phyloP scores from a whole-genome alignment of 2,888 invertebrate genomes.

The Cephus sareptanus region DNA sequence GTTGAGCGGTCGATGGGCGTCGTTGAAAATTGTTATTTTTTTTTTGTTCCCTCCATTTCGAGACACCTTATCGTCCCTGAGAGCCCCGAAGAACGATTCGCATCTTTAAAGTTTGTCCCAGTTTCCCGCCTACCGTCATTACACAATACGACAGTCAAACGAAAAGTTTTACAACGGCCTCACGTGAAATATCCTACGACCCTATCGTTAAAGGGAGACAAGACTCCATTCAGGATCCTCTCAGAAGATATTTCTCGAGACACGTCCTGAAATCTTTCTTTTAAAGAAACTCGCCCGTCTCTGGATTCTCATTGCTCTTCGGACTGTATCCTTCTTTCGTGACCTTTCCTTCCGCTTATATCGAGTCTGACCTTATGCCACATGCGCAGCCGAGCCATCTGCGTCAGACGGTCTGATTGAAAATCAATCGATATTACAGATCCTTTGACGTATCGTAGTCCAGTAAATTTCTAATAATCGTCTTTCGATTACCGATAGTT shows the following conservation, averaged over 20 bases:
- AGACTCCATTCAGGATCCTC: neutral
- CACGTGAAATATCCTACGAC: neutral
- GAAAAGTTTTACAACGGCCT: slow-evolving; percentile 30
- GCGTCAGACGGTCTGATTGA: neutral
- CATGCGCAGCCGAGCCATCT: neutral
- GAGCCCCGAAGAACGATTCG: slow-evolving; percentile 20
- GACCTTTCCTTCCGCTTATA: neutral
- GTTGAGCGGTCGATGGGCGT: slow-evolving; percentile 33
- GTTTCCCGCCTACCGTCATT: slow-evolving; percentile 22
- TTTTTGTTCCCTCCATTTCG: slow-evolving; percentile 21
- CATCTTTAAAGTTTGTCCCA: slow-evolving; percentile 29
- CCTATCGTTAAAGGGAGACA: neutral
- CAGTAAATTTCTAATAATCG: neutral
- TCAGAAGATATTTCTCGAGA: neutral
- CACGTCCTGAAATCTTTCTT: neutral
- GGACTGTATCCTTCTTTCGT: neutral
- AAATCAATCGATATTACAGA: neutral
- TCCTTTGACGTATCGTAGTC: neutral
- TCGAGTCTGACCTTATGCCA: neutral
- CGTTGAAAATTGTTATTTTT: slow-evolving; percentile 37
- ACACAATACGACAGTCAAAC: slow-evolving; percentile 26
- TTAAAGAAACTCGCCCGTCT: neutral
- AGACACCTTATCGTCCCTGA: neutral
- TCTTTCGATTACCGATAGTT: neutral
- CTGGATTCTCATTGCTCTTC: neutral